A percentile compares a stretch with the other conserved stretches of the same genome.
These are phyloP conservation scores for Punctoribates punctum DNA, from an alignment of 2,888 invertebrate genomes.

Conservation along the genomic window DNA sequence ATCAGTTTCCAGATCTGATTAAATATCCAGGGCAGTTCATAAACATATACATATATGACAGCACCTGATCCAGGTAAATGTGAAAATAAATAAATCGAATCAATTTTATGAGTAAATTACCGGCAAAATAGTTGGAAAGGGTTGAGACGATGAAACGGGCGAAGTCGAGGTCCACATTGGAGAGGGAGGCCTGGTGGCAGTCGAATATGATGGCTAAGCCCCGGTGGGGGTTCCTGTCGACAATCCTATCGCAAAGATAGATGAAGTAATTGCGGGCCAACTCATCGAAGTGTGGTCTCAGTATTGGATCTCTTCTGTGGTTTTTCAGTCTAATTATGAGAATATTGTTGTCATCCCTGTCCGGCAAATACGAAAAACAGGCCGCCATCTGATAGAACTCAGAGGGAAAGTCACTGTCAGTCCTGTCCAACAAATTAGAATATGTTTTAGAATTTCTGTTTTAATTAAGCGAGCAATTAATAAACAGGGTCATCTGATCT, in stretches of 20 bases:
- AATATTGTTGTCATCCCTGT: constrained; percentile 32
- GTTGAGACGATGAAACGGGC: constrained; percentile 39
- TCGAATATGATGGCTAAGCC: constrained; percentile 42
- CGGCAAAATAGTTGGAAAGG: constrained; percentile 40
- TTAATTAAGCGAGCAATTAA: no score
- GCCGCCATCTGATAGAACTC: constrained; percentile 42
- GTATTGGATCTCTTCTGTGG: constrained; percentile 34
- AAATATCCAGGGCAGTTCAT: constrained; percentile 42
- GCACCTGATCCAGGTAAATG: constrained; percentile 20
- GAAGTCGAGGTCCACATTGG: constrained; percentile 42
- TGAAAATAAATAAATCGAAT: neutral
- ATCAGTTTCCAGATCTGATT: constrained; percentile 41
- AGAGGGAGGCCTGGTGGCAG: constrained; percentile 37
- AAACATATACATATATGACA: constrained; percentile 35
- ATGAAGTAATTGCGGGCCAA: constrained; percentile 41
- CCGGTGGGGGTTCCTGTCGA: constrained; percentile 4
- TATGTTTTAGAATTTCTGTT: neutral
- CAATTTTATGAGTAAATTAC: constrained; percentile 16
- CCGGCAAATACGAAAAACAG: constrained; percentile 39
- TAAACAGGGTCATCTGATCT: no score
- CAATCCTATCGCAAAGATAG: constrained; percentile 34
- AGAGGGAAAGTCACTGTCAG: constrained; percentile 29
- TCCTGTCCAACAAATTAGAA: neutral
- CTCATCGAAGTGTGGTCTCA: constrained; percentile 7
- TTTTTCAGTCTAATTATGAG: constrained; percentile 32